Evolutionary conservation across 2,797 vertebrate genomes (phyloP).

Genomic region (Dicrostonyx torquatus): DNA sequence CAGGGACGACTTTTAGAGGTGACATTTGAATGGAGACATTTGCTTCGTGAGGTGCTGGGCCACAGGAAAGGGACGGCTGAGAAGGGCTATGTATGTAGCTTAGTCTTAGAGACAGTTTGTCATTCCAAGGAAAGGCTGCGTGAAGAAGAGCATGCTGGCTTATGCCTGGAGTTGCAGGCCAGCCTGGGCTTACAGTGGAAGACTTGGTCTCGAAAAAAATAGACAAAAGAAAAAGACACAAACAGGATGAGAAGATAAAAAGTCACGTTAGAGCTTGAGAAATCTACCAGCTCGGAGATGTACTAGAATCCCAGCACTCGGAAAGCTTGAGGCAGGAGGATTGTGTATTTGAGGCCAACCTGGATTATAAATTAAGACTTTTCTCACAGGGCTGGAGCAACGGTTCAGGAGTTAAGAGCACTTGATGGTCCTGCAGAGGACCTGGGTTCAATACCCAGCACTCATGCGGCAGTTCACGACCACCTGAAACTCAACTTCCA

Average conservation of each 20-base stretch:
- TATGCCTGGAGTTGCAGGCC: background rate
- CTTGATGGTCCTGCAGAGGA: background rate
- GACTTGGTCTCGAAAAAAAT: background rate
- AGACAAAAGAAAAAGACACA: background rate
- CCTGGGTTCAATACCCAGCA: background rate
- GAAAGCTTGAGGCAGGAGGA: background rate
- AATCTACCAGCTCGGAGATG: background rate
- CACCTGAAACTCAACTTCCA: background rate
- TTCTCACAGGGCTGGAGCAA: background rate
- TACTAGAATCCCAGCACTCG: background rate
- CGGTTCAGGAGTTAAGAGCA: background rate
- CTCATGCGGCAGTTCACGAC: background rate
- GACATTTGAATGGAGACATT: background rate
- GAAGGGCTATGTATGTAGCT: background rate
- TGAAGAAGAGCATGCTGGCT: background rate
- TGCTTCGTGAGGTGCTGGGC: background rate
- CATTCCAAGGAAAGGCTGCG: background rate
- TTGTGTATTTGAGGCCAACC: background rate
- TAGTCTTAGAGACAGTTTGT: background rate
- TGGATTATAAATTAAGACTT: background rate
- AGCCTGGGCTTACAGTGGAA: background rate
- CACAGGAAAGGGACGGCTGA: background rate
- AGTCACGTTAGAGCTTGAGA: background rate
- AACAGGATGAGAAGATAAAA: background rate
- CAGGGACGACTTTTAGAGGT: constrained; percentile 8